These are phyloP conservation scores for Apamea sordens DNA, from an alignment of 2,888 invertebrate genomes.

Conservation along the genomic window DNA sequence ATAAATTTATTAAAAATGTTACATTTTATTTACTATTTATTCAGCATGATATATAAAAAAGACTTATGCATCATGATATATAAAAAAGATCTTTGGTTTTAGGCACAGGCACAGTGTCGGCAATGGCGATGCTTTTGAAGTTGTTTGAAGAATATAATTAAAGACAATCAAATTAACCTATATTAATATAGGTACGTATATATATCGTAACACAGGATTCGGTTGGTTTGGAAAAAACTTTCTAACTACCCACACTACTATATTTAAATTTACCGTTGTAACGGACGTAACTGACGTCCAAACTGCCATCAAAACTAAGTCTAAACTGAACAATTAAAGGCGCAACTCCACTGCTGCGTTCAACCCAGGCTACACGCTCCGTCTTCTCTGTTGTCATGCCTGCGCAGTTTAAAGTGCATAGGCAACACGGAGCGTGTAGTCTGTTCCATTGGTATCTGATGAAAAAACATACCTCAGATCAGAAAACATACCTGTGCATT, in stretches of 20 bases:
- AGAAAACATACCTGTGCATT: background rate
- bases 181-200: background rate
- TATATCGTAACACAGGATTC: background rate
- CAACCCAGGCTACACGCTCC: background rate
- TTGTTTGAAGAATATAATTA: background rate
- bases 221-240: background rate
- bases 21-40: conserved; percentile 20
- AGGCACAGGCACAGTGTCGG: conserved; percentile 16
- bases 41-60: conserved; percentile 12
- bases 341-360: background rate
- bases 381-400: background rate
- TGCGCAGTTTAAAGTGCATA: background rate
- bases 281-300: no score
- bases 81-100: conserved; percentile 29
- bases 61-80: conserved; percentile 9
- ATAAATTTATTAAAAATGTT: conserved; percentile 11
- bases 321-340: background rate
- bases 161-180: background rate
- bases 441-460: background rate
- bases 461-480: background rate
- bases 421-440: background rate
- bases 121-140: conserved; percentile 13
- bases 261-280: background rate
- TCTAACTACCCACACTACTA: background rate
- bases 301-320: background rate